phyloP scores from a whole-genome alignment of 2,888 invertebrate genomes.

The Orthonychiurus folsomi region DNA sequence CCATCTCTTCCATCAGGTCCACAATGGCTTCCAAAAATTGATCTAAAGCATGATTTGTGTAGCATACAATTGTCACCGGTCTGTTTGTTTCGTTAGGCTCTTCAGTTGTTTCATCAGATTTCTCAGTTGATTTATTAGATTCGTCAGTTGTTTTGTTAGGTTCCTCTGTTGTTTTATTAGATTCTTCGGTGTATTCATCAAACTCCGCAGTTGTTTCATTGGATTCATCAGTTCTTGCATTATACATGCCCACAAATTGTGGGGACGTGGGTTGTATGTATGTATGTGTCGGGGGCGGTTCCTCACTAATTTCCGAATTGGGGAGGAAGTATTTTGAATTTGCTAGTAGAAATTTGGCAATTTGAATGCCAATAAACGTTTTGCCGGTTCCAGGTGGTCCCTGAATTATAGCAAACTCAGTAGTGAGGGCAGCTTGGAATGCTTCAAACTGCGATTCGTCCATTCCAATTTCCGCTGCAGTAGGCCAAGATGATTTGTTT shows the following conservation, averaged over 20 bases:
- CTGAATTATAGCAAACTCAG: conserved; percentile 68
- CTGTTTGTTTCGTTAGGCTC: conserved; percentile 43
- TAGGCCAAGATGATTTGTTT: conserved; percentile 47
- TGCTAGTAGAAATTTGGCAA: not conserved
- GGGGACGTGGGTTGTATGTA: conserved; percentile 25
- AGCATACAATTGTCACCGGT: conserved; percentile 68
- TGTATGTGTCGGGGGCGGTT: conserved; percentile 57
- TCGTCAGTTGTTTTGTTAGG: too few relatives aligned
- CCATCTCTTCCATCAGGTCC: conserved; percentile 43
- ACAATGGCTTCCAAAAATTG: conserved; percentile 68
- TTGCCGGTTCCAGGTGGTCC: conserved; percentile 55
- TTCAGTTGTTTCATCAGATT: not conserved
- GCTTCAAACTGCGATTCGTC: conserved; percentile 61
- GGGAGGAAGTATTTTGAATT: conserved; percentile 52
- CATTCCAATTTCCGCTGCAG: conserved; percentile 47
- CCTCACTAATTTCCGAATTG: conserved; percentile 48
- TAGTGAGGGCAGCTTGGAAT: conserved; percentile 57
- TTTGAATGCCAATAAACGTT: conserved; percentile 42
- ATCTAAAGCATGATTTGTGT: conserved; percentile 78
- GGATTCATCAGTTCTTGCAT: too few relatives aligned
- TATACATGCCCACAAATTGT: not conserved
- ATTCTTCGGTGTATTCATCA: too few relatives aligned
- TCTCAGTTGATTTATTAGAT: too few relatives aligned
- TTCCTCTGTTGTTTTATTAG: too few relatives aligned
- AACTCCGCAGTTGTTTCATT: not conserved